Evolutionary conservation across 2,797 vertebrate species (phyloP).

Genomic region (Enteromius unitaeniatus): DNA sequence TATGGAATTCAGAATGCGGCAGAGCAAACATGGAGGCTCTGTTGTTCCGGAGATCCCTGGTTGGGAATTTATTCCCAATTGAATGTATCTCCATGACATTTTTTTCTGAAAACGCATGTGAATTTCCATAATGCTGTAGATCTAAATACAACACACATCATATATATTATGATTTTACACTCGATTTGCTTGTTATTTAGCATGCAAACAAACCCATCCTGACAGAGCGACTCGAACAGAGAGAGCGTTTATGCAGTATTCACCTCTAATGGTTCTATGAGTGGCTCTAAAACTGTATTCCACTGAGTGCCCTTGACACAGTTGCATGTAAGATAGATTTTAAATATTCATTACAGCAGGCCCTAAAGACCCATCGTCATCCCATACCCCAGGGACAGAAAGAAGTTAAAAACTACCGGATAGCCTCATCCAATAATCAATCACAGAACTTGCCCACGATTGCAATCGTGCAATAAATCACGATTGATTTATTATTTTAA

Average conservation of each 20-base stretch:
- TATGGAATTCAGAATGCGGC: constrained; percentile 48
- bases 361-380: constrained; percentile 70
- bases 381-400: constrained; percentile 52
- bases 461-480: too few relatives aligned
- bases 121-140: not conserved
- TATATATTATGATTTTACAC: not conserved
- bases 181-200: constrained; percentile 9
- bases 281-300: constrained; percentile 60
- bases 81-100: not conserved
- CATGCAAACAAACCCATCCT: not conserved
- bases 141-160: not conserved
- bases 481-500: constrained; percentile 70
- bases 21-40: constrained; percentile 42
- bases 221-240: not conserved
- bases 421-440: constrained; percentile 74
- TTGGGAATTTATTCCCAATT: constrained; percentile 9
- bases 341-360: constrained; percentile 74
- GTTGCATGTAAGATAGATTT: constrained; percentile 67
- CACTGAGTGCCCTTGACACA: constrained; percentile 67
- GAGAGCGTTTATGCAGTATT: constrained; percentile 24
- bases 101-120: not conserved
- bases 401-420: constrained; percentile 68
- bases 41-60: not conserved
- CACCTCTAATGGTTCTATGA: constrained; percentile 37
- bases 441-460: constrained; percentile 64